Conservation (phyloP, 2,888 invertebrate species). For the Scaptodrosophila latifasciaeformis region DNA sequence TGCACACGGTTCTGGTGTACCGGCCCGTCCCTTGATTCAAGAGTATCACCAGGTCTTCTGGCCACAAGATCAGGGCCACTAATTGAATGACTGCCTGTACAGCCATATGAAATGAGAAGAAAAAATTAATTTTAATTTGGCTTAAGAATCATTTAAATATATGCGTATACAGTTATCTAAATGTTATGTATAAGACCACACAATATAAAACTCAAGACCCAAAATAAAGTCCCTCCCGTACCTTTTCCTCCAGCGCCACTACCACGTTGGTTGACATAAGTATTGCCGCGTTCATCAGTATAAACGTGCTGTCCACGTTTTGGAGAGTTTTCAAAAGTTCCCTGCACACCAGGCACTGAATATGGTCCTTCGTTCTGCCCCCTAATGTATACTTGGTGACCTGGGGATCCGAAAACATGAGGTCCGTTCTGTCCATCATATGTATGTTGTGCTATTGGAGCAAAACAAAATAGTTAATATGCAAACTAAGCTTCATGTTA, state of each 20-base stretch:
- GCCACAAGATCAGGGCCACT: conserved; percentile 33
- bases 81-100: conserved; percentile 28
- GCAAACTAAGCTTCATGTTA: no score
- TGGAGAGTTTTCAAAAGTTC: conserved; percentile 33
- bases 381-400: conserved; percentile 45
- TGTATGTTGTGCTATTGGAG: conserved; percentile 26
- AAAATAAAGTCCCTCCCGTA: conserved; percentile 4
- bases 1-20: background rate
- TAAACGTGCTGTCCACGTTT: conserved; percentile 26
- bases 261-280: conserved; percentile 25
- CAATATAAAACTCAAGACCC: background rate
- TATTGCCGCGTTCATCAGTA: conserved; percentile 36
- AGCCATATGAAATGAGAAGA: background rate
- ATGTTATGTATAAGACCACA: background rate
- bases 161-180: background rate
- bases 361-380: conserved; percentile 44
- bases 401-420: conserved; percentile 35
- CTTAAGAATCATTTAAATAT: background rate
- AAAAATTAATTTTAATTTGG: background rate
- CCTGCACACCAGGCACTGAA: conserved; percentile 41
- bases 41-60: no score
- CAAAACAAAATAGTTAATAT: no score
- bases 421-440: conserved; percentile 48
- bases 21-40: conserved; percentile 11
- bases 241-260: conserved; percentile 18